phyloP scores from a whole-genome alignment of 2,113 vertebrate genomes.

The Pholis gunnellus region DNA sequence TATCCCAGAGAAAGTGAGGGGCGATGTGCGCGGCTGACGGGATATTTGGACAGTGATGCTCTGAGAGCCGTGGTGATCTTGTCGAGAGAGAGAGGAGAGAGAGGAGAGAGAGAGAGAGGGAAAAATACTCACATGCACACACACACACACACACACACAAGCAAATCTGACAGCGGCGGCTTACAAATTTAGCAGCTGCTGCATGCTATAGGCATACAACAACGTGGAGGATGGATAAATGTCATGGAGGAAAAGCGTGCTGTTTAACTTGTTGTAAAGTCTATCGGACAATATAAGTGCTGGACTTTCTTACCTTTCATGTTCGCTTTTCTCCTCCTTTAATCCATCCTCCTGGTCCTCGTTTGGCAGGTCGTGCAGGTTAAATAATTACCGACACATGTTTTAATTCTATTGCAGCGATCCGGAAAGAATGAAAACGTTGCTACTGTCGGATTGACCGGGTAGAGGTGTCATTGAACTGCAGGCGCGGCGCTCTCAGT shows the following conservation, averaged over 20 bases:
- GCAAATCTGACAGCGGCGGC: conserved; percentile 74
- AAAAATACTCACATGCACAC: background rate
- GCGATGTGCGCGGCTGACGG: conserved; percentile 79
- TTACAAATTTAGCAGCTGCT: conserved; percentile 63
- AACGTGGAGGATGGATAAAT: conserved; percentile 3
- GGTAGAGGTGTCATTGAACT: conserved; percentile 66
- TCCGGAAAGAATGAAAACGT: conserved; percentile 1
- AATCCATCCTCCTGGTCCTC: conserved; percentile 27
- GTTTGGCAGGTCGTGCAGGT: conserved; percentile 4
- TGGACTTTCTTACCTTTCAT: conserved; percentile 79
- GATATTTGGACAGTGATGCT: conserved; percentile 82
- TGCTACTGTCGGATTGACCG: conserved; percentile 44
- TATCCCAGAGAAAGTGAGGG: conserved; percentile 71
- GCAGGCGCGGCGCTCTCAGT: conserved; percentile 54
- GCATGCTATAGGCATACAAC: conserved; percentile 33
- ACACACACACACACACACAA: conserved; percentile 22
- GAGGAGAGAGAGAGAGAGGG: conserved; percentile 48
- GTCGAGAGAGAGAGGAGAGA: conserved; percentile 47
- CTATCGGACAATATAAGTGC: conserved; percentile 8
- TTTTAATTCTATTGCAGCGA: background rate
- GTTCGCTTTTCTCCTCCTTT: conserved; percentile 45
- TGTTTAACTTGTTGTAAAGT: conserved; percentile 55
- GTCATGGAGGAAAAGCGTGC: background rate
- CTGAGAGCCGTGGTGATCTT: conserved; percentile 74
- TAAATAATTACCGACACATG: background rate